Percentiles rank a stretch among this genome's conserved stretches.
Evolutionary conservation across 2,113 vertebrate species (phyloP).

Genomic region (Myiagra hebetior): DNA sequence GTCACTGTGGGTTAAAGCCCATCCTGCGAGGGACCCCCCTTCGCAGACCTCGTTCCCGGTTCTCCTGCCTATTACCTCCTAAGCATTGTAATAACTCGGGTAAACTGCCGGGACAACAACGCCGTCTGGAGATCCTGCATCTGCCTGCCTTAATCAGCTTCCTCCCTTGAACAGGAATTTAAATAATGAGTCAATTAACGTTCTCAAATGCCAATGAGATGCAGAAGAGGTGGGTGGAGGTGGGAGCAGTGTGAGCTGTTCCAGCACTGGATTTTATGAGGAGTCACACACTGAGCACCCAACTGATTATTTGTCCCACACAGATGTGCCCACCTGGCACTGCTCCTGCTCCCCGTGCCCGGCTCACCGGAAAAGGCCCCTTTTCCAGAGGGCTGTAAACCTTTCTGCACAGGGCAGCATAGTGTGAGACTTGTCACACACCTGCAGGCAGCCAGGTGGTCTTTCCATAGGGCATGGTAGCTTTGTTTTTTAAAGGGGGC

Average conservation of each 20-base stretch:
- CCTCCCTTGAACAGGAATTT: conserved; percentile 81
- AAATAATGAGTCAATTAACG: conserved; percentile 96
- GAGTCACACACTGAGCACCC: conserved; percentile 61
- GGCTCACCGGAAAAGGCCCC: not conserved
- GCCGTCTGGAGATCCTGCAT: conserved; percentile 83
- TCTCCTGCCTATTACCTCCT: conserved; percentile 66
- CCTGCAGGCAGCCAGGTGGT: not conserved
- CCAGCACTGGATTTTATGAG: conserved; percentile 76
- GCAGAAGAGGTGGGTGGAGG: conserved; percentile 73
- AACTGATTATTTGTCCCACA: conserved; percentile 71
- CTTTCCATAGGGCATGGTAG: not conserved
- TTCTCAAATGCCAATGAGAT: conserved; percentile 89
- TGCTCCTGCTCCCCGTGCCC: not conserved
- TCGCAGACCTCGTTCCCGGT: not conserved
- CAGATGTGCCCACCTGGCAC: conserved; percentile 44
- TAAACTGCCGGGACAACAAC: conserved; percentile 80
- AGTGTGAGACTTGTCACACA: not conserved
- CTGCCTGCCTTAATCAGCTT: conserved; percentile 87
- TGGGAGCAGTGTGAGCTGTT: conserved; percentile 62
- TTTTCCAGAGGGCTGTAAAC: not conserved
- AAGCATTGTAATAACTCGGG: conserved; percentile 81
- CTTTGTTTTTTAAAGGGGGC: not conserved
- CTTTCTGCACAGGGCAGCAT: not conserved
- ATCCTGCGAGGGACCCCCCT: not conserved
- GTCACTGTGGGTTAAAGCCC: not conserved